These are phyloP conservation scores for Goniozus legneri DNA, from an alignment of 1,140 invertebrate genomes.

Conservation along the genomic window DNA sequence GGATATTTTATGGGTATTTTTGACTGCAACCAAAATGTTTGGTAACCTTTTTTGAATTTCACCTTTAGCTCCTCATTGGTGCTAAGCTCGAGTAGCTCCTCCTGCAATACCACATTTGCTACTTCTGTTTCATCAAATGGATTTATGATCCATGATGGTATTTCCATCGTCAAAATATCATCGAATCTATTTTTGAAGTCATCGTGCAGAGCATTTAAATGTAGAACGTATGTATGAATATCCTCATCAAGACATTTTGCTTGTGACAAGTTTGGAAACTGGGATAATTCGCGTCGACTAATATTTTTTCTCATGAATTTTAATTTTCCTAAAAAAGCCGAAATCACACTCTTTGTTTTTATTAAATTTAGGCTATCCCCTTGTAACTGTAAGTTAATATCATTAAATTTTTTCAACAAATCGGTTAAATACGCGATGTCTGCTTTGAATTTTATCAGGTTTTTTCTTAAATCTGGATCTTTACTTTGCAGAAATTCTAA, in stretches of 20 bases:
- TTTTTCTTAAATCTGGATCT: conserved; percentile 21
- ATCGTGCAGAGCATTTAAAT: conserved; percentile 27
- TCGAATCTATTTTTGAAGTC: conserved; percentile 31
- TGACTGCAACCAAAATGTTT: too few relatives aligned
- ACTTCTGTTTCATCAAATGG: conserved; percentile 29
- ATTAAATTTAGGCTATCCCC: conserved; percentile 26
- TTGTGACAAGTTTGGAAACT: neutral
- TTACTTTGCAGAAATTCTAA: conserved; percentile 28
- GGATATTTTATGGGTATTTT: too few relatives aligned
- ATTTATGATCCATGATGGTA: conserved; percentile 30
- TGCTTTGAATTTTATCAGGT: conserved; percentile 21
- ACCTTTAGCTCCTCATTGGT: conserved; percentile 3
- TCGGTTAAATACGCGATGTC: conserved; percentile 32
- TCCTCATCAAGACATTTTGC: neutral
- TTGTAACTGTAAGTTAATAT: conserved; percentile 25
- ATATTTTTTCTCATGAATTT: conserved; percentile 19
- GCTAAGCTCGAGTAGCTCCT: conserved; percentile 19
- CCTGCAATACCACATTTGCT: conserved; percentile 30
- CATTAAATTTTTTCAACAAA: conserved; percentile 29
- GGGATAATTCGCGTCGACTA: neutral
- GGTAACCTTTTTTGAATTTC: too few relatives aligned
- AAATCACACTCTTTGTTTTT: conserved; percentile 18
- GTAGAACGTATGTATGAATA: conserved; percentile 2
- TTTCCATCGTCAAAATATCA: conserved; percentile 32
- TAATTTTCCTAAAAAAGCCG: conserved; percentile 22